phyloP scores from a whole-genome alignment of 1,140 invertebrate species.

The Glossosoma conforme region DNA sequence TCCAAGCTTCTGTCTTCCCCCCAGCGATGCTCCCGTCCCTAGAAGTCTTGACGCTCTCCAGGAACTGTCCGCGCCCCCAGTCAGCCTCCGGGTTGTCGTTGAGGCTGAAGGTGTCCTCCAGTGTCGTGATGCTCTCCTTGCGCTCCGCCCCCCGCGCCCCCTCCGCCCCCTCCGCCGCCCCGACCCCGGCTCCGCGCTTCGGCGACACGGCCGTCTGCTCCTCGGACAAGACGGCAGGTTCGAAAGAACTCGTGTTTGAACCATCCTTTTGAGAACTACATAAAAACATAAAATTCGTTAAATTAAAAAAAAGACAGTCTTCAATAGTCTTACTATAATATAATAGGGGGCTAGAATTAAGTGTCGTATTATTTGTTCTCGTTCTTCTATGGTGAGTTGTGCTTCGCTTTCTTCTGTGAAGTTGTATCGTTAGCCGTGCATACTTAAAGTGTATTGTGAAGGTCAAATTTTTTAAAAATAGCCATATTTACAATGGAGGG shows the following conservation, averaged over 20 bases:
- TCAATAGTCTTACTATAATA: too few species aligned
- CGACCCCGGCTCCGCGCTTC: slow-evolving; percentile 33
- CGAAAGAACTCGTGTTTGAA: slow-evolving; percentile 44
- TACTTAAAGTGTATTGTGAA: too few species aligned
- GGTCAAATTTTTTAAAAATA: too few species aligned
- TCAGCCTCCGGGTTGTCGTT: slow-evolving; percentile 40
- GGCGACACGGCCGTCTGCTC: slow-evolving; percentile 35
- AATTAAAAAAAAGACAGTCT: too few species aligned
- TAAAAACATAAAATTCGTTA: neutral
- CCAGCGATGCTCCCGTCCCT: slow-evolving; percentile 27
- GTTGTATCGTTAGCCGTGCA: too few species aligned
- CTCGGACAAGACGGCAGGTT: slow-evolving; percentile 36
- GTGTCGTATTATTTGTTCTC: too few species aligned
- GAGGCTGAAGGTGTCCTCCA: slow-evolving; percentile 45
- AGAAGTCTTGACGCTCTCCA: slow-evolving; percentile 16
- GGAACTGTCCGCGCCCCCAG: slow-evolving; percentile 24
- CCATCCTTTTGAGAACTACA: slow-evolving; percentile 37
- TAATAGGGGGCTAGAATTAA: too few species aligned
- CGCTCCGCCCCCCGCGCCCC: slow-evolving; percentile 26
- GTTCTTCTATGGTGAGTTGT: too few species aligned
- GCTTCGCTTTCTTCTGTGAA: too few species aligned
- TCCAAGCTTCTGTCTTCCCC: slow-evolving; percentile 45
- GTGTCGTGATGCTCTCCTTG: slow-evolving; percentile 41
- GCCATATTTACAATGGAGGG: too few species aligned
- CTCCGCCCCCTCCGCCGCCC: slow-evolving; percentile 33